Evolutionary conservation across 2,888 invertebrate species (phyloP).

Genomic region (Scaptomyza parva): DNA sequence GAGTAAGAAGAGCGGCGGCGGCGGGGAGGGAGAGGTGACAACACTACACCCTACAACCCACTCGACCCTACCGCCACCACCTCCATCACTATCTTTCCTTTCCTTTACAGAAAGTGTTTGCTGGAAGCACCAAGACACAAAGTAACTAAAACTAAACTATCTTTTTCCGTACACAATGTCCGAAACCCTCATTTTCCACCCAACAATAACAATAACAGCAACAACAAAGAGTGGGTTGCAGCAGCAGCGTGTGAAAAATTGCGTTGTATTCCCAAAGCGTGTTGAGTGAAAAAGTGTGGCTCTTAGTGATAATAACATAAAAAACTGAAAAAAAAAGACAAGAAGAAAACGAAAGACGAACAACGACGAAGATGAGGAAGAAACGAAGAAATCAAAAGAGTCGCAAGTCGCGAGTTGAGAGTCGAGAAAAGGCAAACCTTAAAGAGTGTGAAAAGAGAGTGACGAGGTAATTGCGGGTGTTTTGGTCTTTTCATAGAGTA

Average conservation of each 20-base stretch:
- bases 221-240: constrained; percentile 1
- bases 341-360: background rate
- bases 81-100: too few relatives aligned
- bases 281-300: constrained; percentile 40
- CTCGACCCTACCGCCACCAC: too few relatives aligned
- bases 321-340: background rate
- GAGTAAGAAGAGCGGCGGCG: constrained; percentile 1
- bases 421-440: too few relatives aligned
- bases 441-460: too few relatives aligned
- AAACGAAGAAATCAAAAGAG: too few relatives aligned
- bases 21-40: background rate
- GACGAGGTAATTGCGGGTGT: too few relatives aligned
- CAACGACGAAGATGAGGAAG: too few relatives aligned
- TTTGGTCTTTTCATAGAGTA: too few relatives aligned
- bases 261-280: constrained; percentile 28
- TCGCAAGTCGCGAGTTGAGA: too few relatives aligned
- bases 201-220: background rate
- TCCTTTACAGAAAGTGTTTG: too few relatives aligned
- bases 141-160: background rate
- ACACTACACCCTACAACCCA: too few relatives aligned
- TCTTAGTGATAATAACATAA: background rate
- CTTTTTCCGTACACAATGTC: constrained; percentile 11
- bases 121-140: too few relatives aligned
- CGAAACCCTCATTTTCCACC: background rate
- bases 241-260: constrained; percentile 54